Evolutionary conservation across 2,797 vertebrate species (phyloP).

Genomic region (Garrulus glandarius): DNA sequence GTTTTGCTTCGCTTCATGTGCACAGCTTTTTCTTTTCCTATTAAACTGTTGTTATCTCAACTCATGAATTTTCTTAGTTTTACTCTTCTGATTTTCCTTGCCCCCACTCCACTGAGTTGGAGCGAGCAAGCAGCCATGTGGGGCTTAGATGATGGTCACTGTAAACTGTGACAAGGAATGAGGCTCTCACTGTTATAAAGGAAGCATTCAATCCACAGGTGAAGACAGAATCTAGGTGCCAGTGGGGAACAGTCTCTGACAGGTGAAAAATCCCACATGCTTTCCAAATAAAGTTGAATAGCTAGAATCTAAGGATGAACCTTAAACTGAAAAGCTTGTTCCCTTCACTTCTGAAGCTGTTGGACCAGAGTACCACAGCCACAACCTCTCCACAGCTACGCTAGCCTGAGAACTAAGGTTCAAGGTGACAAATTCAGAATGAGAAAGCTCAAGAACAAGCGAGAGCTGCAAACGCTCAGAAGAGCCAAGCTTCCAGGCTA

Average conservation of each 20-base stretch:
- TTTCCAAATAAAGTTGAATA: neutral
- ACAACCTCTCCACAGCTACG: neutral
- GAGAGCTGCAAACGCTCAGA: neutral
- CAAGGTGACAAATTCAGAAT: neutral
- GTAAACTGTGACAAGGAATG: neutral
- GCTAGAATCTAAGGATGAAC: neutral
- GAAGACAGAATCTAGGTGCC: neutral
- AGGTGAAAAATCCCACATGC: neutral
- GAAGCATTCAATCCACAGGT: too few species aligned
- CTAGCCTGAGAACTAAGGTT: neutral
- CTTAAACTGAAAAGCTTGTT: neutral
- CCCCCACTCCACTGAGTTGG: neutral
- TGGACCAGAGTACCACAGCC: neutral
- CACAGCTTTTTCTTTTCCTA: neutral
- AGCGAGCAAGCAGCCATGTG: neutral
- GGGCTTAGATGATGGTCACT: neutral
- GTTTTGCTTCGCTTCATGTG: accelerated
- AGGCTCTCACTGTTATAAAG: neutral
- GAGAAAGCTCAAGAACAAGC: neutral
- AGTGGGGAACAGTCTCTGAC: neutral
- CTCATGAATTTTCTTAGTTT: neutral
- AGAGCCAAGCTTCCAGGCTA: neutral
- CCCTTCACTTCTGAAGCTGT: neutral
- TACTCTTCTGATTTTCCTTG: accelerated
- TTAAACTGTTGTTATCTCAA: neutral